Evolutionary conservation across 1,140 invertebrate species (phyloP).

Genomic region (Drosophila ercepeae): DNA sequence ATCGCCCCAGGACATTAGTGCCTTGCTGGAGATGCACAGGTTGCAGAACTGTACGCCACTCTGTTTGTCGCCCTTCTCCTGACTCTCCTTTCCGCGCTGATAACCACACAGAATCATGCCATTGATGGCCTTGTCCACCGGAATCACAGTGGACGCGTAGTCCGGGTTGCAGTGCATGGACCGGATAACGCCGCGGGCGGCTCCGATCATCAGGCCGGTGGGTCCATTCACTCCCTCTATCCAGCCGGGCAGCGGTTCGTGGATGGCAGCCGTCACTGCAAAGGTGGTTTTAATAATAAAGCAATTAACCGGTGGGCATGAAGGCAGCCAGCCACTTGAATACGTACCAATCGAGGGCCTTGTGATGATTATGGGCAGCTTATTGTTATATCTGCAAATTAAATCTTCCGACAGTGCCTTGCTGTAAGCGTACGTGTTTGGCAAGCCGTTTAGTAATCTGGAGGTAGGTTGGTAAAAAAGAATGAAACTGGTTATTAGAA

Average conservation of each 20-base stretch:
- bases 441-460: slow-evolving; percentile 88
- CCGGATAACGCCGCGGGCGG: slow-evolving; percentile 92
- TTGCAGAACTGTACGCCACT: slow-evolving; percentile 85
- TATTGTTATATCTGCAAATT: slow-evolving; percentile 86
- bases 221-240: slow-evolving; percentile 97
- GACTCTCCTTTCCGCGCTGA: slow-evolving; percentile 84
- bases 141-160: slow-evolving; percentile 89
- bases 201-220: slow-evolving; percentile 90
- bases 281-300: slow-evolving; percentile 28
- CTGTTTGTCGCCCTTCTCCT: slow-evolving; percentile 37
- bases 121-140: slow-evolving; percentile 92
- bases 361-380: slow-evolving; percentile 88
- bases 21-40: slow-evolving; percentile 86
- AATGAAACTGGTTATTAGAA: slow-evolving; percentile 26
- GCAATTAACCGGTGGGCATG: slow-evolving; percentile 25
- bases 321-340: slow-evolving; percentile 17
- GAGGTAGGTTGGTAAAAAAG: slow-evolving; percentile 45
- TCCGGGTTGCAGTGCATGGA: slow-evolving; percentile 88
- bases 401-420: slow-evolving; percentile 90
- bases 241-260: slow-evolving; percentile 93
- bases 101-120: slow-evolving; percentile 91
- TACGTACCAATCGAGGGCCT: slow-evolving; percentile 90
- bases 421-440: slow-evolving; percentile 92
- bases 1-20: slow-evolving; percentile 91
- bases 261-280: slow-evolving; percentile 88